Percentiles rank a stretch among this genome's conserved stretches.
Conservation (phyloP, 2,797 vertebrate species). For the Amniataba percoides region DNA sequence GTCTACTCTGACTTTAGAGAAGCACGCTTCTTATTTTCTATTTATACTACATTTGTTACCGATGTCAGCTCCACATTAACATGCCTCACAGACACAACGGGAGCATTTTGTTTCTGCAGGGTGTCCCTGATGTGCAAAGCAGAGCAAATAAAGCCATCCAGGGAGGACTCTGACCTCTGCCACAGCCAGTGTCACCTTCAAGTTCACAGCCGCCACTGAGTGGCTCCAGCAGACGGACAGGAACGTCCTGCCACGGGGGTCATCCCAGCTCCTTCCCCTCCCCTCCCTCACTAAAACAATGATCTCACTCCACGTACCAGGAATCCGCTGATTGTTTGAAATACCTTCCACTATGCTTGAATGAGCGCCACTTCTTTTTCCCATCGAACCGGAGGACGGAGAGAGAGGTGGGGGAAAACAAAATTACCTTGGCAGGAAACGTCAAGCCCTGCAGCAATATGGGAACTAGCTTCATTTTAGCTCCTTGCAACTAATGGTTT, state of each 20-base stretch:
- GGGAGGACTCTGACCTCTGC: constrained; percentile 53
- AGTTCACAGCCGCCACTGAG: constrained; percentile 4
- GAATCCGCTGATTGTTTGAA: constrained; percentile 81
- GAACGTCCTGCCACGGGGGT: constrained; percentile 44
- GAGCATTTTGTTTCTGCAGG: constrained; percentile 2
- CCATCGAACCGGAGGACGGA: constrained; percentile 46
- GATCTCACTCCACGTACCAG: constrained; percentile 73
- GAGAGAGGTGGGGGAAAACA: constrained; percentile 17
- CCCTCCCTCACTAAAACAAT: constrained; percentile 68
- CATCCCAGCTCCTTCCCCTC: constrained; percentile 32
- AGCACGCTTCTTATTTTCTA: constrained; percentile 35
- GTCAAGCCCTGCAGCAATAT: constrained; percentile 41
- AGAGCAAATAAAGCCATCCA: constrained; percentile 21
- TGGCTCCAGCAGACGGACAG: constrained; percentile 37
- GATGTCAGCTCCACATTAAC: constrained; percentile 28
- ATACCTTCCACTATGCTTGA: constrained; percentile 77
- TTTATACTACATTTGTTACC: constrained; percentile 8
- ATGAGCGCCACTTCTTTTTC: constrained; percentile 60
- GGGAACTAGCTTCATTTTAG: constrained; percentile 50
- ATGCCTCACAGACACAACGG: constrained; percentile 11
- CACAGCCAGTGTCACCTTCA: constrained; percentile 39
- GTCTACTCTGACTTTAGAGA: constrained; percentile 14
- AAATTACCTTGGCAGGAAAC: constrained; percentile 71
- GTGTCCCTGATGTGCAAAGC: constrained; percentile 34
- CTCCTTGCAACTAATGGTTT: constrained; percentile 35